Evolutionary conservation across 2,797 vertebrate species (phyloP), one percentile per base, ranked within the genome.

Genomic region (Hirundo rustica): DNA sequence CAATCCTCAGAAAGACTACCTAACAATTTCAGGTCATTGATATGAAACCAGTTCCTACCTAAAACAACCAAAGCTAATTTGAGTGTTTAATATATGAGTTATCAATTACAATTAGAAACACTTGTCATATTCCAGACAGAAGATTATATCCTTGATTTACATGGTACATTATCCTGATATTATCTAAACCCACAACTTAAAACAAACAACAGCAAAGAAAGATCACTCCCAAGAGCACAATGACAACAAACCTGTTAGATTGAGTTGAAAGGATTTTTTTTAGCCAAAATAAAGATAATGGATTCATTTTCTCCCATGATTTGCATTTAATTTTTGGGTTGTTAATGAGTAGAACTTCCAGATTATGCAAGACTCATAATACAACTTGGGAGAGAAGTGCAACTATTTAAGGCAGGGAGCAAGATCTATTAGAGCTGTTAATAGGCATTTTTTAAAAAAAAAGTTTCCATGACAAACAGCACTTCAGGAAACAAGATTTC

Each of bases 41-140:
- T 30, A 80, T 18, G 40, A 92, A 91, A 70, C 30, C 32, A 65
- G 8, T 34, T 94, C 47, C 70, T 86, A 87, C 67, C 66, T 96
- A 89, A 85, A 93, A 84, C 71, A 96, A 91, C 54, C 54, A 92
- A 96, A 92, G 68, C 73, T 94, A 95, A 95, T 92, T 70, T 60
- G 27, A 81, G 42, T 68, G 66, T 92, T 96, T 89, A 93, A 82
- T 86, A 78, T 74, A 91, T 8, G 70, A 50, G 89, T 77, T 92
- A 94, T 95, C 97, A 97, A 97, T 97, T 97, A 85, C 71, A 96
- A 96, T 95, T 95, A 96, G 95, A 93, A 94, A 96, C 67, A 89
- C 88, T 60, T 96, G 88, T 92, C 96, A 81, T 76, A 96, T 79
- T 92, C 55, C 67, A 92, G 91, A 93, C 79, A 96, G 92, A 95